A percentile compares a stretch with the other conserved stretches of the same genome.
phyloP scores from a whole-genome alignment of 2,888 invertebrate genomes.

The Diaphora mendica region DNA sequence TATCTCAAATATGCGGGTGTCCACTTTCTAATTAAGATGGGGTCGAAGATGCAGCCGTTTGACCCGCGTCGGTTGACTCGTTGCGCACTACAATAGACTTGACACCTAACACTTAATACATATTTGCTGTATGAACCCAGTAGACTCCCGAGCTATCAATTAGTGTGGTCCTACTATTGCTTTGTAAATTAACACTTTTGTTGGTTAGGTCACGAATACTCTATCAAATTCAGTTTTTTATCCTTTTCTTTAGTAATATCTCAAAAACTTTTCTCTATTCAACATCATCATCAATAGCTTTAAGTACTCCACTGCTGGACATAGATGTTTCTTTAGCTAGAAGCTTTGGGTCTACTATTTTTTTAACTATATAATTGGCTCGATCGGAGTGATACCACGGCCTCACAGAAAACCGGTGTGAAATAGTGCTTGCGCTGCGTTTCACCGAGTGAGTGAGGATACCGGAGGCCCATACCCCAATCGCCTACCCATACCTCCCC shows the following conservation, averaged over 20 bases:
- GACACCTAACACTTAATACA: slow-evolving; percentile 56
- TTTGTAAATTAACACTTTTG: slow-evolving; percentile 48
- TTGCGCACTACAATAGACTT: slow-evolving; percentile 56
- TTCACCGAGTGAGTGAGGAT: no score
- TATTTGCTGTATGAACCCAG: slow-evolving; percentile 59
- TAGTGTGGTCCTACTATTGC: slow-evolving; percentile 62
- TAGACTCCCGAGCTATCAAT: slow-evolving; percentile 63
- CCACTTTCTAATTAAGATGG: slow-evolving; percentile 73
- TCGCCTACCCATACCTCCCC: no score
- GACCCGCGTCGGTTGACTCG: slow-evolving; percentile 47
- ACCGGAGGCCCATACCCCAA: no score
- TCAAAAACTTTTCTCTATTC: not conserved
- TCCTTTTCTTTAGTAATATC: not conserved
- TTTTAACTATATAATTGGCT: no score
- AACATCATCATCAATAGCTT: not conserved
- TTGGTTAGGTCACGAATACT: slow-evolving; percentile 34
- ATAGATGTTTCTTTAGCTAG: no score
- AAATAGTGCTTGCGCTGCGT: no score
- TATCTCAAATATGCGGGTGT: slow-evolving; percentile 76
- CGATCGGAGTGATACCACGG: no score
- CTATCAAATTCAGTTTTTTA: not conserved
- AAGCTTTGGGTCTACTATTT: no score
- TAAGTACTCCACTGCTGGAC: no score
- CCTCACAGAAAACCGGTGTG: no score
- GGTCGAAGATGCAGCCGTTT: slow-evolving; percentile 63